These are phyloP conservation scores for Yasuhikotakia modesta DNA, from an alignment of 2,797 vertebrate species.

Conservation along the genomic window DNA sequence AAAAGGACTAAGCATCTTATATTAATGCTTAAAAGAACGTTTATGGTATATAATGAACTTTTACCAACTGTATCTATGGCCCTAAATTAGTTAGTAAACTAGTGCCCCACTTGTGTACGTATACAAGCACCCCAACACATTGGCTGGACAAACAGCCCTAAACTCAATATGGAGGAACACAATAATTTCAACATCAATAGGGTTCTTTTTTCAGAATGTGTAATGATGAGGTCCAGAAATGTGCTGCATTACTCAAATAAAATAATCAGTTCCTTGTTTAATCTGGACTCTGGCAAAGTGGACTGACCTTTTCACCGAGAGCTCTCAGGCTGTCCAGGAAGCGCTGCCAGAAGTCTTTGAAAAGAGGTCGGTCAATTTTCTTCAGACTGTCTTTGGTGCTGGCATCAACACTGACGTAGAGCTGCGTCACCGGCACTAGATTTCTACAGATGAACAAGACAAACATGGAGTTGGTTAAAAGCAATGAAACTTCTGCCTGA, in stretches of 20 bases:
- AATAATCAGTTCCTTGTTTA: background rate
- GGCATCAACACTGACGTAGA: conserved; percentile 95
- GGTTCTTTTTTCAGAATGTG: too few relatives aligned
- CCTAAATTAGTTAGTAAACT: too few relatives aligned
- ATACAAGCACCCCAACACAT: too few relatives aligned
- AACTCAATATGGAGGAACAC: too few relatives aligned
- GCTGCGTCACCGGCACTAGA: conserved; percentile 90
- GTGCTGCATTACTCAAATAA: background rate
- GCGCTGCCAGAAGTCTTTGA: conserved; percentile 95
- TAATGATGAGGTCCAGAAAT: too few relatives aligned
- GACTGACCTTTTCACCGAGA: conserved; percentile 89
- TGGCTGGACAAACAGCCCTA: too few relatives aligned
- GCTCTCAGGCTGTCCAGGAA: conserved; percentile 90
- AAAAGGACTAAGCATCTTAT: background rate
- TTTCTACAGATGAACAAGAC: conserved; percentile 69
- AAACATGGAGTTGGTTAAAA: background rate
- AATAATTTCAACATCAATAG: too few relatives aligned
- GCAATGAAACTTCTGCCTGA: too few relatives aligned
- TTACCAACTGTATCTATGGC: too few relatives aligned
- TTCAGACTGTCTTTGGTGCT: conserved; percentile 92
- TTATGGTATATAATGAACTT: too few relatives aligned
- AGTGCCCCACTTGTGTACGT: too few relatives aligned
- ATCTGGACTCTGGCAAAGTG: background rate
- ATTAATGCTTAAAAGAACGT: too few relatives aligned
- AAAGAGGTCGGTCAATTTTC: conserved; percentile 93